Evolutionary conservation across 2,113 vertebrate genomes (phyloP).

Genomic region (Rhea pennata): DNA sequence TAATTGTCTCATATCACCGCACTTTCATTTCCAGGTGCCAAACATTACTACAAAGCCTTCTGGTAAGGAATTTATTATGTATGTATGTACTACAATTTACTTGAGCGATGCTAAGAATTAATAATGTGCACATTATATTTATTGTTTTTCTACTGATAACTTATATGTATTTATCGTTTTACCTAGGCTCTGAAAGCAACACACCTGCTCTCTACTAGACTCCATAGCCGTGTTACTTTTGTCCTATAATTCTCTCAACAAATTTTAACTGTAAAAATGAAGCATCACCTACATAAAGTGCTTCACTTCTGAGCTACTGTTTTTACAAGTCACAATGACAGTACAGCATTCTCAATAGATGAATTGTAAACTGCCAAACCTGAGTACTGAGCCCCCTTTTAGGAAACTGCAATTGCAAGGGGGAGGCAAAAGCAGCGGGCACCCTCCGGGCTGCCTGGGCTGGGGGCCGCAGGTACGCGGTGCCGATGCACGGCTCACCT

Average conservation of each 20-base stretch:
- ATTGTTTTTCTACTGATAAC: neutral
- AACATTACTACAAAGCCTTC: neutral
- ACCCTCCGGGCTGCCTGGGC: neutral
- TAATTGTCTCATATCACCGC: neutral
- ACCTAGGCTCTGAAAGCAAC: neutral
- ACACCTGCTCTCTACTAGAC: neutral
- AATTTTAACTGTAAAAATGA: neutral
- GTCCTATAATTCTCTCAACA: neutral
- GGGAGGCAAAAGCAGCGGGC: accelerated
- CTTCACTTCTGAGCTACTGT: neutral
- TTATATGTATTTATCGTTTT: neutral
- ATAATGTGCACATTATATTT: neutral
- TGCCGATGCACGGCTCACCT: neutral
- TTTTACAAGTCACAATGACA: neutral
- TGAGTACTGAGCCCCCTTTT: neutral
- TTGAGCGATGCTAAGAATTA: neutral
- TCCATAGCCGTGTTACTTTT: neutral
- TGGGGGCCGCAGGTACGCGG: neutral
- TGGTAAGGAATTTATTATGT: neutral
- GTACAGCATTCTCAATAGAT: neutral
- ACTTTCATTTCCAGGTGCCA: neutral
- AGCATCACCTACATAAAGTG: neutral
- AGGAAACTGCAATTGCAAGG: neutral
- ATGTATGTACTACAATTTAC: neutral
- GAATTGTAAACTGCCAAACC: neutral